Base-by-base conservation (phyloP, 2,888 invertebrate genomes). In the Oligia latruncula region DNA sequence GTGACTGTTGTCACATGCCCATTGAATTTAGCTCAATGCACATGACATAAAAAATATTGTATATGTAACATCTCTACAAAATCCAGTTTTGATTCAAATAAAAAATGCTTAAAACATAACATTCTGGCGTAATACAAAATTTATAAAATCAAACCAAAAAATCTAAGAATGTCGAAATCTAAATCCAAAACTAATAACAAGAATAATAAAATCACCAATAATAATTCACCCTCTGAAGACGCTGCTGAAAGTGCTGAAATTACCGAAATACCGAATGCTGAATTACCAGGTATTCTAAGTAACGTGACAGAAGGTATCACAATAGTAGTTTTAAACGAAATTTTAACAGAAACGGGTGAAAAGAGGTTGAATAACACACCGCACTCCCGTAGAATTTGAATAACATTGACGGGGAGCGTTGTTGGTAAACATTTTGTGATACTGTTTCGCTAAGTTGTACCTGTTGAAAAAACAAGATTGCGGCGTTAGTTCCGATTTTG, bases 251-350 rank as follows among this genome's bases (percentile, higher is more conserved):
- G 5, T 65, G 20, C 43, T 35, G 35, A 74, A 43, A 58, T 23
- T 9, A 29, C 15, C 9, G 40, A 49, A 75, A 35, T 52, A 20
- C 20, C n/a, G 8, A 60, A 46, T 15, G n/a, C 9, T 75, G 20
- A 62, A 82, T n/a, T 40, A 17, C 15, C 68, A 64, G 23, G 11
- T 64, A 58, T 58, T 9, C 4, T 17, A 29, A 35, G 29, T 20
- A 9, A 55, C 20, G 5, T 75, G 46, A 62, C 55, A 77, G 29
- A 5, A 68, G 77, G 62, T 83, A 77, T 8, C 55, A 68, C 67
- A 76, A 49, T 20, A 13, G 6, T 17, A 55, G 17, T 60, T 80
- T 49, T 13, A 77, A n/a, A 49, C 23, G 8, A 17, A 68, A 83
- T 62, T n/a, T 4, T 8, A 68, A 23, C 4, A 11, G 11, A 65